Conservation (phyloP, 1,140 invertebrate genomes). For the Magallana angulata region DNA sequence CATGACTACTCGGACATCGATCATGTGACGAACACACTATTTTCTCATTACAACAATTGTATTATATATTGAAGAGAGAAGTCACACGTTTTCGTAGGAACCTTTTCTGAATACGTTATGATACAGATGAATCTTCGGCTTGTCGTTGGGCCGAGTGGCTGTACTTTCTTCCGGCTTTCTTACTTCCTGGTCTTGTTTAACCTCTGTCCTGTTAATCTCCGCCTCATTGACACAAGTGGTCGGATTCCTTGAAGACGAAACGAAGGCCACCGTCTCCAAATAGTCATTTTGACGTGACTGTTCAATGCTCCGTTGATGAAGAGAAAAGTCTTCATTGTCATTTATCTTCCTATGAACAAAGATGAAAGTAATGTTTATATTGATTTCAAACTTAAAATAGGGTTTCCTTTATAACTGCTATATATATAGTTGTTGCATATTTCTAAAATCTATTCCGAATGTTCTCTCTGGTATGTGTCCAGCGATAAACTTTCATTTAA, state of each 20-base stretch:
- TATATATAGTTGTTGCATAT: too few species aligned
- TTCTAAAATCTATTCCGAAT: too few species aligned
- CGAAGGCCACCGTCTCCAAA: background rate
- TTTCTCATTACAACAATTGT: background rate
- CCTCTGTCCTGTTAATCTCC: background rate
- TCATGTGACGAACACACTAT: too few species aligned
- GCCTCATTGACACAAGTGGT: background rate
- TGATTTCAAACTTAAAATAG: too few species aligned
- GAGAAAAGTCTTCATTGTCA: background rate
- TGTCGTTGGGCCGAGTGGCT: background rate
- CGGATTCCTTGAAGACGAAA: background rate
- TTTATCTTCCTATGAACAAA: background rate
- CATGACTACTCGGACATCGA: background rate
- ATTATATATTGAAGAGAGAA: background rate
- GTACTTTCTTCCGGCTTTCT: background rate
- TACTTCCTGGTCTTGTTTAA: background rate
- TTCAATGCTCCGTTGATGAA: background rate
- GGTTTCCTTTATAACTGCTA: too few species aligned
- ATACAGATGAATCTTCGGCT: background rate
- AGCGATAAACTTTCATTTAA: too few species aligned
- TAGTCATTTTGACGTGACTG: conserved; percentile 2
- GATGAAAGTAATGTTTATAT: too few species aligned
- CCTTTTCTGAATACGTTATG: conserved; percentile 8
- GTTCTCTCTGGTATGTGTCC: too few species aligned
- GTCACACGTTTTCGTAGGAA: background rate